phyloP scores from a whole-genome alignment of 2,888 invertebrate genomes.

The Nomada hirtipes region DNA sequence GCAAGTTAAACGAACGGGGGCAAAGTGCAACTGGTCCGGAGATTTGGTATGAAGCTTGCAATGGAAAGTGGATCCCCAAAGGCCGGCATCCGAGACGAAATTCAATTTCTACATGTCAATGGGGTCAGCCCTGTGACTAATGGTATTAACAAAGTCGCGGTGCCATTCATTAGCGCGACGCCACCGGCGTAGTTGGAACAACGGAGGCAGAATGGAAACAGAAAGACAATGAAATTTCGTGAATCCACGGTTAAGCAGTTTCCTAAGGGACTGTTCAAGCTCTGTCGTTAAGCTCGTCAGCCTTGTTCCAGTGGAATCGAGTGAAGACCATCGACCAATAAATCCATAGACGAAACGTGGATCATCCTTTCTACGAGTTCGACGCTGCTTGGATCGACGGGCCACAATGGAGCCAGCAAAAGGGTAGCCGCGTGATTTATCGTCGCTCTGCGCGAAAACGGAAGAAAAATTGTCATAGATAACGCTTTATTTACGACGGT shows the following conservation, averaged over 20 bases:
- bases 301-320: slow-evolving; percentile 28
- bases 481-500: slow-evolving; percentile 49
- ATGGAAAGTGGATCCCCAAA: slow-evolving; percentile 11
- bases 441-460: slow-evolving; percentile 7
- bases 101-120: slow-evolving; percentile 55
- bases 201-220: slow-evolving; percentile 15
- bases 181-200: slow-evolving; percentile 35
- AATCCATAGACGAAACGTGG: too few species aligned
- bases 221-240: slow-evolving; percentile 51
- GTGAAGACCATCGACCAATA: slow-evolving; percentile 30
- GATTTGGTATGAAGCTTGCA: neutral
- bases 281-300: slow-evolving; percentile 69
- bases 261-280: slow-evolving; percentile 69
- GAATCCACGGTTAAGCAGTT: slow-evolving; percentile 52
- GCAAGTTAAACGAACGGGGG: slow-evolving; percentile 1
- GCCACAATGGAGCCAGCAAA: neutral
- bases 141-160: slow-evolving; percentile 61
- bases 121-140: slow-evolving; percentile 53
- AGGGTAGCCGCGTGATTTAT: slow-evolving; percentile 37
- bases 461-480: slow-evolving; percentile 56
- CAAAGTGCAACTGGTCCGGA: neutral
- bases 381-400: too few species aligned
- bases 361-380: too few species aligned
- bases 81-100: slow-evolving; percentile 24
- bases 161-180: slow-evolving; percentile 63